Evolutionary conservation across 2,797 vertebrate species (phyloP).

Genomic region (Sorex maritimensis): DNA sequence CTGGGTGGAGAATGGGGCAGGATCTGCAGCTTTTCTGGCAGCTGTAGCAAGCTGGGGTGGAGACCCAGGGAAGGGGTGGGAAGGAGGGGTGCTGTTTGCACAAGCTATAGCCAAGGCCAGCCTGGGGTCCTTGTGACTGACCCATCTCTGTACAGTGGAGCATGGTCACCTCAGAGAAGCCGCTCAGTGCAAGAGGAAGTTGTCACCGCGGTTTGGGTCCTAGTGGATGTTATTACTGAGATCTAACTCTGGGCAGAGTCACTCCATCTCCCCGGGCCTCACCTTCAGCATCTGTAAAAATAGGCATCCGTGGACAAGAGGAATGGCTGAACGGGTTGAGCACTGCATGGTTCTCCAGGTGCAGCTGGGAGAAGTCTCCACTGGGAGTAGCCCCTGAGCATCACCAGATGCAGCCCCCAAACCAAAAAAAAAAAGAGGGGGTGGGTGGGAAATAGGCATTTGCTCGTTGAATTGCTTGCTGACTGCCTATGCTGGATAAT

Average conservation of each 20-base stretch:
- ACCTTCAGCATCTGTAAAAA: slow-evolving; percentile 4
- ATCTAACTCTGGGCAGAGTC: neutral
- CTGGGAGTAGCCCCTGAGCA: too few relatives aligned
- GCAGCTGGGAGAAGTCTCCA: too few relatives aligned
- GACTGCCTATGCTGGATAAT: neutral
- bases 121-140: neutral
- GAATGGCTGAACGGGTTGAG: too few relatives aligned
- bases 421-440: too few relatives aligned
- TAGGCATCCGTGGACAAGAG: too few relatives aligned
- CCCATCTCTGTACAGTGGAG: neutral
- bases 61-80: slow-evolving; percentile 9
- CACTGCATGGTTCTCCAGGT: too few relatives aligned
- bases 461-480: neutral
- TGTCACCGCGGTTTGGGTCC: neutral
- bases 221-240: neutral
- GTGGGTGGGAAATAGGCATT: neutral
- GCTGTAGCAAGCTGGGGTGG: neutral
- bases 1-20: slow-evolving; percentile 56
- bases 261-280: neutral
- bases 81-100: neutral
- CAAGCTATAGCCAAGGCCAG: neutral
- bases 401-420: too few relatives aligned
- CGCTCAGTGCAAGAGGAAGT: neutral
- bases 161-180: neutral
- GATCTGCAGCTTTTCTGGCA: neutral